phyloP scores from a whole-genome alignment of 2,888 invertebrate species.

The Synanthedon tipuliformis region DNA sequence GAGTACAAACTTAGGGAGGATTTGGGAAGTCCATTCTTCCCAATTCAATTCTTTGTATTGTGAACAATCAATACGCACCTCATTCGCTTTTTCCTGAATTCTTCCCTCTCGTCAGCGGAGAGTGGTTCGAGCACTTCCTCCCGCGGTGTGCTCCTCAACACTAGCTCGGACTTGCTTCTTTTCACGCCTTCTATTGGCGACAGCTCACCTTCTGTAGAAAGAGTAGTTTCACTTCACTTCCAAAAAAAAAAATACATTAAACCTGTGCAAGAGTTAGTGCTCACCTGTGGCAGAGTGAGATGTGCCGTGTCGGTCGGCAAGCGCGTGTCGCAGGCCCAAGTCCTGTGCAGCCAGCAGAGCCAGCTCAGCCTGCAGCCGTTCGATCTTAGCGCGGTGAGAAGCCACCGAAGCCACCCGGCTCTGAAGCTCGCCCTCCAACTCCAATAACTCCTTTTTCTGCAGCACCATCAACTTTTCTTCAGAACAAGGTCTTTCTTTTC shows the following conservation, averaged over 20 bases:
- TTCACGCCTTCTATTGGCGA: conserved; percentile 40
- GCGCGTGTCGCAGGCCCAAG: conserved; percentile 52
- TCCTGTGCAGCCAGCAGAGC: conserved; percentile 75
- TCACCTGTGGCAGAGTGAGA: conserved; percentile 25
- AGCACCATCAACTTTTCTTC: neutral
- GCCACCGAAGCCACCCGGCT: conserved; percentile 72
- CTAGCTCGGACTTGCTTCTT: conserved; percentile 56
- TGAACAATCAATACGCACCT: conserved; percentile 23
- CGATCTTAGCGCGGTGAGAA: conserved; percentile 75
- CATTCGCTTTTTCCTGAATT: conserved; percentile 40
- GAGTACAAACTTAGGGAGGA: too few species aligned
- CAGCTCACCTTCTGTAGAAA: conserved; percentile 23
- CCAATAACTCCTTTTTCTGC: conserved; percentile 79
- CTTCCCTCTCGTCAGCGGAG: conserved; percentile 47
- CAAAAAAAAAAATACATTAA: too few species aligned
- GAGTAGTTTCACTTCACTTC: too few species aligned
- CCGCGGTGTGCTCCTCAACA: conserved; percentile 31
- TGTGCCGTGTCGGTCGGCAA: conserved; percentile 23
- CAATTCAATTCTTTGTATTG: too few species aligned
- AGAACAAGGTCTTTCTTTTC: conserved; percentile 6
- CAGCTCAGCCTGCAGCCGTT: conserved; percentile 77
- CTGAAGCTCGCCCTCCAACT: conserved; percentile 76
- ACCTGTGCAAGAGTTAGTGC: conserved; percentile 4
- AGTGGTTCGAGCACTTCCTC: conserved; percentile 36
- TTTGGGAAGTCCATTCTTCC: too few species aligned